Percentiles rank a stretch among this genome's conserved stretches.
Conservation (phyloP, 2,797 vertebrate genomes). For the Micropoecilia bifurca region DNA sequence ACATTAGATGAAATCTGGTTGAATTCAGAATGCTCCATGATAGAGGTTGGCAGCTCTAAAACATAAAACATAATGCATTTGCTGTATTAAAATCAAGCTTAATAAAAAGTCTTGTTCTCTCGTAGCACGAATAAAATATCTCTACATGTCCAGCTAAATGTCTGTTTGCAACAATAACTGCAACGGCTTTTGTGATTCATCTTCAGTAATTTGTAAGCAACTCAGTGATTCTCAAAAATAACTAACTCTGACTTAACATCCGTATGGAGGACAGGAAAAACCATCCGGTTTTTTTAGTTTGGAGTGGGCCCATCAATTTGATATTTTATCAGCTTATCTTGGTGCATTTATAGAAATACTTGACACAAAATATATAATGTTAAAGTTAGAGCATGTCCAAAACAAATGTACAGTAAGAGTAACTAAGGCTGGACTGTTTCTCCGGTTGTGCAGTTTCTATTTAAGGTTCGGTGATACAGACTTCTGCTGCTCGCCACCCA, state of each 20-base stretch:
- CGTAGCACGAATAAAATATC: neutral
- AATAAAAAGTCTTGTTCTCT: neutral
- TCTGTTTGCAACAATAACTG: neutral
- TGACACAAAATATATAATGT: neutral
- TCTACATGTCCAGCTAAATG: neutral
- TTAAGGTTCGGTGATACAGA: constrained; percentile 62
- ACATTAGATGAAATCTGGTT: neutral
- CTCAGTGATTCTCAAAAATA: neutral
- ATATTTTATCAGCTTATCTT: neutral
- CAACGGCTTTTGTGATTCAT: neutral
- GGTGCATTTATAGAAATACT: neutral
- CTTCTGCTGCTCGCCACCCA: constrained; percentile 42
- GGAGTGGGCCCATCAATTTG: neutral
- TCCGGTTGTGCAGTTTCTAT: constrained; percentile 59
- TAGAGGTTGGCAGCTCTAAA: neutral
- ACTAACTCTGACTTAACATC: neutral
- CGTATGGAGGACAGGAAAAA: neutral
- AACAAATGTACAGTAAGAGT: neutral
- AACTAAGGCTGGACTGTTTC: constrained; percentile 13
- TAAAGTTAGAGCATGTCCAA: neutral
- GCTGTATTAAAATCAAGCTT: neutral
- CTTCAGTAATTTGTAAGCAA: neutral
- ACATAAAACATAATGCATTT: neutral
- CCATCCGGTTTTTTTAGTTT: neutral
- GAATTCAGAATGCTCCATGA: neutral